Conservation (phyloP, 1,140 invertebrate genomes). For the Halyomorpha halys region DNA sequence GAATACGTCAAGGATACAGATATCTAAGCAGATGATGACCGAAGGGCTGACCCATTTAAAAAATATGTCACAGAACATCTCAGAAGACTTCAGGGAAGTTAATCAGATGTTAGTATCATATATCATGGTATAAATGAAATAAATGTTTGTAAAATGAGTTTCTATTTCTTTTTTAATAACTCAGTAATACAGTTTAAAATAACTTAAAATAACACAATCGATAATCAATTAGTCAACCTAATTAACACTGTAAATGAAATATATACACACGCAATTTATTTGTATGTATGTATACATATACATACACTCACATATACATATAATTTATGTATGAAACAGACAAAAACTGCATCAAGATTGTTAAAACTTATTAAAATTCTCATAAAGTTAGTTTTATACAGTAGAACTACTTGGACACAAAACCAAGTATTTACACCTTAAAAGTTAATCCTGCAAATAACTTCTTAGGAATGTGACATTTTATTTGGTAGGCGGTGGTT, state of each 20-base stretch:
- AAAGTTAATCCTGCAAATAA: neutral
- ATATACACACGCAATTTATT: no score
- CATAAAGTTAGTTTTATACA: conserved; percentile 4
- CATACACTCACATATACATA: no score
- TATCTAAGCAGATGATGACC: conserved; percentile 9
- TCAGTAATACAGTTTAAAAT: conserved; percentile 13
- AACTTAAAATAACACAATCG: conserved; percentile 5
- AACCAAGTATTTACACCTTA: conserved; percentile 6
- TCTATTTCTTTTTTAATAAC: conserved; percentile 12
- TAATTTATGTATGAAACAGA: no score
- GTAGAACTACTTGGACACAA: neutral
- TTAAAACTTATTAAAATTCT: conserved; percentile 8
- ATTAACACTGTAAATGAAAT: neutral
- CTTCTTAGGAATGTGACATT: conserved; percentile 13
- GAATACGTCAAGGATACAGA: neutral
- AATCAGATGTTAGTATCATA: conserved; percentile 12
- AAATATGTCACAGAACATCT: neutral
- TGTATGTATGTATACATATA: no score
- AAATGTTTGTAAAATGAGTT: conserved; percentile 1
- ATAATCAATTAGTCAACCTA: conserved; percentile 1
- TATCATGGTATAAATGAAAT: conserved; percentile 10
- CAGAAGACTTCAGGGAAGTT: neutral
- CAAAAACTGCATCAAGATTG: no score
- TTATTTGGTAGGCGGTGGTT: conserved; percentile 19
- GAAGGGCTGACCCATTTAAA: conserved; percentile 1